Evolutionary conservation across 1,140 invertebrate genomes (phyloP), one percentile per base, ranked within the genome.

Genomic region (Monomorium pharaonis): DNA sequence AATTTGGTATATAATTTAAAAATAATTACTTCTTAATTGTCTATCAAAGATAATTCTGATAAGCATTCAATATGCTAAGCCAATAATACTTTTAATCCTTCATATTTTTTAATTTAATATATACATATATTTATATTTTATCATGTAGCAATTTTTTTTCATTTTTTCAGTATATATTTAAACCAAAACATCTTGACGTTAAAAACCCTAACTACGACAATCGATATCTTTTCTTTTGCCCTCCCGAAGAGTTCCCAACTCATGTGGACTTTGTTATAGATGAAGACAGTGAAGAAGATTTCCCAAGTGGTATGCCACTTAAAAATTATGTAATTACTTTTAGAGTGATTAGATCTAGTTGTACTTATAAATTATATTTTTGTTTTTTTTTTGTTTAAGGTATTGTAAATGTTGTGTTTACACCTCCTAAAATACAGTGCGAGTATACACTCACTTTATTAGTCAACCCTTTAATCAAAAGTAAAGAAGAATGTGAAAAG

Each of bases 391-490:
- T 83, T 58, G 14, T 44, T 3, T 4, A 74, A 83, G 78, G 30
- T 83, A 6, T 4, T 4, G 0, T 83, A 1, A 60, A 33, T 12
- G 10, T 83, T 24, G 6, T 14, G 1, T 83, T 83, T 58, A 2
- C 14, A 44, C 27, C 37, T 33, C 78, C 78, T 33, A 83, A 72
- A 47, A 83, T 2, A 33, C 18, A 83, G 24, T 83, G 78, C 18
- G 16, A 9, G n/a, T 60, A 24, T 30, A 51, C 14, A 33, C 1
- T 83, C 21, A 4, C 51, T 3, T 83, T 83, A 18, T 74, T 83
- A n/a, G n/a, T 83, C 18, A 44, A 83, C 18, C 67, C 78, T 21
- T 83, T 1, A 0, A 74, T 83, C 0, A 33, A 83, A 5, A n/a
- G 60, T 58, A 51, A 72, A 47, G 18, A 5, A 33, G 54, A 72